Conservation (phyloP, 2,888 invertebrate species). For the Corythucha ciliata region DNA sequence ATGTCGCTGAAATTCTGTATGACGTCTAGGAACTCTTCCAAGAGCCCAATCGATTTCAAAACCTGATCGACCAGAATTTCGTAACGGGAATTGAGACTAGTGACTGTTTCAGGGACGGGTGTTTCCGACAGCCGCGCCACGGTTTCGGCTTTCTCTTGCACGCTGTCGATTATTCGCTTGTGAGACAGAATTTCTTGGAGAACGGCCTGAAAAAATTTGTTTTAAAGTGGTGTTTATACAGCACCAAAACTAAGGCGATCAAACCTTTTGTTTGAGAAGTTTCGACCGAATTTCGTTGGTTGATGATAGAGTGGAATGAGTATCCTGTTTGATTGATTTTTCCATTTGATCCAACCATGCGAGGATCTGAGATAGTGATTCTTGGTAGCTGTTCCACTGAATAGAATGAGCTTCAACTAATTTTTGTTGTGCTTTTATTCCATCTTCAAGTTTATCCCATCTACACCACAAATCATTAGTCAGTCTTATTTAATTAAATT, state of each 20-base stretch:
- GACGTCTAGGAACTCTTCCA: constrained; percentile 67
- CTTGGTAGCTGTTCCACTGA: constrained; percentile 77
- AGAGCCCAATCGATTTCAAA: constrained; percentile 56
- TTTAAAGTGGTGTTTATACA: background rate
- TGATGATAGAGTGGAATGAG: constrained; percentile 61
- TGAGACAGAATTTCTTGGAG: constrained; percentile 85
- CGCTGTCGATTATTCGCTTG: constrained; percentile 80
- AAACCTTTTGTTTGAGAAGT: constrained; percentile 66
- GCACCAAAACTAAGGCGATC: too few relatives aligned
- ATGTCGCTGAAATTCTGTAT: constrained; percentile 80
- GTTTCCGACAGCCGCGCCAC: constrained; percentile 45
- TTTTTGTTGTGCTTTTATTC: constrained; percentile 74
- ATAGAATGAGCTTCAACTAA: constrained; percentile 71
- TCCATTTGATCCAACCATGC: constrained; percentile 83
- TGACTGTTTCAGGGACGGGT: constrained; percentile 52
- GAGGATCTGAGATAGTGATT: constrained; percentile 68
- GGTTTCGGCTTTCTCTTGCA: constrained; percentile 76
- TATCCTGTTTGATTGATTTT: constrained; percentile 60
- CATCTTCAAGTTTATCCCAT: constrained; percentile 80
- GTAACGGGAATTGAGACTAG: constrained; percentile 66
- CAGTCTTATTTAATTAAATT: background rate
- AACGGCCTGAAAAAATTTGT: constrained; percentile 48
- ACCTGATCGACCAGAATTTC: constrained; percentile 59
- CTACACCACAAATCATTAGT: constrained; percentile 38
- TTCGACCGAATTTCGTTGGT: constrained; percentile 78